phyloP scores from a whole-genome alignment of 1,140 invertebrate species.

The Anagrus nilaparvatae region DNA sequence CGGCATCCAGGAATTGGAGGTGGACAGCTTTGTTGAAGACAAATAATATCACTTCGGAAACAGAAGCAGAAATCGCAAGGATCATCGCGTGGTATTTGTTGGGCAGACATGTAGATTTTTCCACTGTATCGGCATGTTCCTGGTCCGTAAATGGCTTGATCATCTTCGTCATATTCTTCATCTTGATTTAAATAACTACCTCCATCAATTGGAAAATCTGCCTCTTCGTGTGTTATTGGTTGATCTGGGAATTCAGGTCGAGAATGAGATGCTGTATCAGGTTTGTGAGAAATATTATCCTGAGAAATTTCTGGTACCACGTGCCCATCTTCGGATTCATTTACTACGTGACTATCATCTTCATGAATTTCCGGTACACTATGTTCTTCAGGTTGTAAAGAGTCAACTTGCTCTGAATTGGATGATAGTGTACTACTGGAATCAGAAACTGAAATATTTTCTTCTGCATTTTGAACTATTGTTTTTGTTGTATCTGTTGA shows the following conservation, averaged over 20 bases:
- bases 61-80: slow-evolving; percentile 96
- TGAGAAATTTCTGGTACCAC: no score
- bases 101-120: slow-evolving; percentile 85
- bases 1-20: slow-evolving; percentile 83
- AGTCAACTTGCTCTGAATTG: no score
- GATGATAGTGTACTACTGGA: no score
- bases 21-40: slow-evolving; percentile 88
- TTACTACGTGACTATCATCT: no score
- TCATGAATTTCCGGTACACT: no score
- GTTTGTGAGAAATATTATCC: no score
- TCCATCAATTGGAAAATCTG: slow-evolving; percentile 27
- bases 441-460: no score
- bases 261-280: no score
- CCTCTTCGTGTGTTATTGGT: slow-evolving; percentile 17
- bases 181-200: slow-evolving; percentile 34
- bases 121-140: slow-evolving; percentile 85
- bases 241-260: slow-evolving; percentile 30
- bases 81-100: slow-evolving; percentile 88
- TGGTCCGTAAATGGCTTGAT: slow-evolving; percentile 65
- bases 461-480: no score
- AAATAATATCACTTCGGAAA: slow-evolving; percentile 92
- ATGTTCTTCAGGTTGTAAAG: no score
- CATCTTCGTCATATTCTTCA: slow-evolving; percentile 37
- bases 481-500: no score
- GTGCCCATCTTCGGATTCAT: slow-evolving; percentile 5